Percentiles rank a stretch among this genome's conserved stretches.
Conservation (phyloP, 2,888 invertebrate species). For the Micoletzkya japonica region DNA sequence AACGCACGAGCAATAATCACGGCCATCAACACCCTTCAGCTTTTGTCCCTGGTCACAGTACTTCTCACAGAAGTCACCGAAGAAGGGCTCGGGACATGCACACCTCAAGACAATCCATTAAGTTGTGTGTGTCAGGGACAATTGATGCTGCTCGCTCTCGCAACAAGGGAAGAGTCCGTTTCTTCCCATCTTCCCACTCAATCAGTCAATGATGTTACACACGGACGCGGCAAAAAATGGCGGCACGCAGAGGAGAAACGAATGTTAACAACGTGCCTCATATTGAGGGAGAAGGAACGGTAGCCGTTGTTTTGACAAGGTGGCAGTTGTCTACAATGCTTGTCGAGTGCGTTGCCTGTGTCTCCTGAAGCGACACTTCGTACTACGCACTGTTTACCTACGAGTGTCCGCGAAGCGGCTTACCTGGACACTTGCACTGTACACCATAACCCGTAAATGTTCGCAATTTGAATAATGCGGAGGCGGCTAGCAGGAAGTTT, state of each 20-base stretch:
- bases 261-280: conserved; percentile 30
- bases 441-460: conserved; percentile 47
- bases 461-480: conserved; percentile 44
- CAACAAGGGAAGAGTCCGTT: too few relatives aligned
- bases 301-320: conserved; percentile 58
- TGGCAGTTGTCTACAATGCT: conserved; percentile 54
- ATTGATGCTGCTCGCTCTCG: too few relatives aligned
- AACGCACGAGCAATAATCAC: conserved; percentile 58
- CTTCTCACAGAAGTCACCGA: conserved; percentile 60
- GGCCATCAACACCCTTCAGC: conserved; percentile 48
- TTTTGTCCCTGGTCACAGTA: conserved; percentile 61
- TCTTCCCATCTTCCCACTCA: too few relatives aligned
- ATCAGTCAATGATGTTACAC: too few relatives aligned
- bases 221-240: too few relatives aligned
- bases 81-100: conserved; percentile 57
- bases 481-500: conserved; percentile 46
- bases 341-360: conserved; percentile 39
- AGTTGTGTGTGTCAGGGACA: too few relatives aligned
- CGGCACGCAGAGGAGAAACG: too few relatives aligned
- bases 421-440: conserved; percentile 52
- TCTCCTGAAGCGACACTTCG: conserved; percentile 2
- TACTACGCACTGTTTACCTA: neutral
- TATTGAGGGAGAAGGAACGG: conserved; percentile 33
- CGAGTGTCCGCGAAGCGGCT: neutral
- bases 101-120: too few relatives aligned